Evolutionary conservation across 2,888 invertebrate genomes (phyloP), one percentile per base, ranked within the genome.

Genomic region (Chymomyza amoena): DNA sequence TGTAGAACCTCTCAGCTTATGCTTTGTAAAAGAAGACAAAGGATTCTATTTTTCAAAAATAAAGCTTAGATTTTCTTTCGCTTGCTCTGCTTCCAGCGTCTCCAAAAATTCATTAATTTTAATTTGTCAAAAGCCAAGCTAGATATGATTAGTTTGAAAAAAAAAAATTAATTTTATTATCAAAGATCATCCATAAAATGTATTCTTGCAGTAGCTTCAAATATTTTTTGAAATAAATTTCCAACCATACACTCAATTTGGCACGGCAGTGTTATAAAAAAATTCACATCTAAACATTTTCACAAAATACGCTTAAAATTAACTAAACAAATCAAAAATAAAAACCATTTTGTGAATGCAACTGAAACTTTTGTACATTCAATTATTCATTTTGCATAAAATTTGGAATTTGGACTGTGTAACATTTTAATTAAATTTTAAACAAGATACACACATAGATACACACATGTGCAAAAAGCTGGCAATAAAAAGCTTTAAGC

Each of bases 391-490:
- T 79, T 77, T 73, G 83, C 72, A 73, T 80, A 76, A 76, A 84
- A 76, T 81, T 78, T 72, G 54, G 57, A 77, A 80, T 81, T 82
- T 72, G 25, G 74, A 69, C 67, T 70, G 65, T 72, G 76, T 80
- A 81, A 82, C 81, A 83, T 82, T 82, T 82, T 83, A 82, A 82
- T 82, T 81, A 82, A 85, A 81, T 85, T 82, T 85, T 68, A 66
- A 59, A 32, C 20, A 2, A 20, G 20, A 1, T 20, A 36, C 68
- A 66, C 59, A 68, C 52, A 59, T 13, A 54, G 9, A 61, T 50
- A 51, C 56, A 61, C 36, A 51, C 36, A 59, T 51, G 16, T 16
- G 60, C 52, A 28, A 39, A 39, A 16, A 25, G 18, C 25, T 45
- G 36, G 64, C 15, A 16, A 60, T 50, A 39, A 25, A 65, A 67